Percentiles rank a stretch among this genome's conserved stretches.
phyloP scores from a whole-genome alignment of 1,140 invertebrate genomes.

The Eulimnadia texana region DNA sequence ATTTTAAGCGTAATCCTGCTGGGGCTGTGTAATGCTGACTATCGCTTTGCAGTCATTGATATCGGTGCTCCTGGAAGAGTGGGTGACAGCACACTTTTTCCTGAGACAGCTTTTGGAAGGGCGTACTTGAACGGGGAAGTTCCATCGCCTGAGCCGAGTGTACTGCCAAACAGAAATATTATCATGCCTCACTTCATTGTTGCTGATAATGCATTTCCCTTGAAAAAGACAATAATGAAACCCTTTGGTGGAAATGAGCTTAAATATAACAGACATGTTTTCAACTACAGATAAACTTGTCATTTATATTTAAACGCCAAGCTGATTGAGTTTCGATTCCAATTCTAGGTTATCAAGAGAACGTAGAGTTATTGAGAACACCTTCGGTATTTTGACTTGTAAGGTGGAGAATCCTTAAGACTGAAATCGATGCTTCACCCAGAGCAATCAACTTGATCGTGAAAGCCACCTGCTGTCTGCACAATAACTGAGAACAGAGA shows the following conservation, averaged over 20 bases:
- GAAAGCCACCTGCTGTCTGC: constrained; percentile 1
- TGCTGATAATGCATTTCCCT: constrained; percentile 4
- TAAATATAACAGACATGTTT: background rate
- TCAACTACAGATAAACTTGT: constrained; percentile 6
- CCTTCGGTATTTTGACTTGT: constrained; percentile 1
- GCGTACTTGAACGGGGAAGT: background rate
- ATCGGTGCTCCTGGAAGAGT: constrained; percentile 15
- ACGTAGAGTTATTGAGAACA: background rate
- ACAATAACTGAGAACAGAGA: background rate
- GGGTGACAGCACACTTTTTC: constrained; percentile 5
- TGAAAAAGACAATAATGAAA: background rate
- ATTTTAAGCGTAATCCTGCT: constrained; percentile 18
- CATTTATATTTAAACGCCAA: background rate
- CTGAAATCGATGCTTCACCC: constrained; percentile 2
- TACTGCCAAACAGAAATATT: background rate
- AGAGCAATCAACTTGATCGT: background rate
- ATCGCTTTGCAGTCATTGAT: constrained; percentile 19
- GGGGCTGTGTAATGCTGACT: constrained; percentile 18
- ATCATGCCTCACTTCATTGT: background rate
- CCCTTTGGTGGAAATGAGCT: background rate
- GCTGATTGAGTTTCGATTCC: background rate
- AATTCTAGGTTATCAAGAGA: background rate
- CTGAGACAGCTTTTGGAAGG: background rate
- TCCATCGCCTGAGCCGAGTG: background rate
- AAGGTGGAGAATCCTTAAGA: background rate